These are phyloP conservation scores for Riparia riparia DNA, from an alignment of 2,113 vertebrate genomes.

Conservation along the genomic window DNA sequence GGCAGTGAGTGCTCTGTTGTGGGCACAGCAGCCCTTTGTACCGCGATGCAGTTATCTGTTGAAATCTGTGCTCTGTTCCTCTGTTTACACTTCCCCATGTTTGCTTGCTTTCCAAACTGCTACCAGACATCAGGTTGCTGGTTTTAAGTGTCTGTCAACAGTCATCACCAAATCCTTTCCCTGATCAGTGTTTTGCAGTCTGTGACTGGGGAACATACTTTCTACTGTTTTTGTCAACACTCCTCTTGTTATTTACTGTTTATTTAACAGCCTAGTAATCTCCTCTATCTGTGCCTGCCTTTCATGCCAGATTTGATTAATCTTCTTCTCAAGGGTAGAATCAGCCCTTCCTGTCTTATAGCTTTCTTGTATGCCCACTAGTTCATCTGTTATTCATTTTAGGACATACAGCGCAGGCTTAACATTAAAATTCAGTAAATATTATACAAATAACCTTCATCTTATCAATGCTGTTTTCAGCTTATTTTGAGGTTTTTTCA, in stretches of 20 bases:
- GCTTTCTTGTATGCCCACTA: background rate
- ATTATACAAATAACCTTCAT: background rate
- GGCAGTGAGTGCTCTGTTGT: background rate
- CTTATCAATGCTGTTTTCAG: background rate
- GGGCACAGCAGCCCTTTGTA: constrained; percentile 61
- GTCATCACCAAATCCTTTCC: constrained; percentile 57
- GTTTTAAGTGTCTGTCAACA: constrained; percentile 76
- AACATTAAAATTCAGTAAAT: background rate
- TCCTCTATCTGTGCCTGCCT: background rate
- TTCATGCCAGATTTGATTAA: background rate
- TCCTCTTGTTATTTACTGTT: constrained; percentile 40
- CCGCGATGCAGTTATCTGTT: constrained; percentile 46
- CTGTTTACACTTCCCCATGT: constrained; percentile 72
- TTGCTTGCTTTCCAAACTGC: constrained; percentile 80
- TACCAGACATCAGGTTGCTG: constrained; percentile 76
- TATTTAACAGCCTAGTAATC: constrained; percentile 48
- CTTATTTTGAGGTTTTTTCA: background rate
- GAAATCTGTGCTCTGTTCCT: constrained; percentile 68
- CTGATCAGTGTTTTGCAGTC: constrained; percentile 29
- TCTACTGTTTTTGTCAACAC: constrained; percentile 50
- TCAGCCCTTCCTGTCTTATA: background rate
- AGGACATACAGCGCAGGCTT: background rate
- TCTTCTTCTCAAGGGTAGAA: background rate
- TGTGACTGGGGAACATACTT: constrained; percentile 37
- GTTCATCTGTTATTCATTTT: background rate